phyloP scores from a whole-genome alignment of 2,888 invertebrate species.

The Clusia tigrina region DNA sequence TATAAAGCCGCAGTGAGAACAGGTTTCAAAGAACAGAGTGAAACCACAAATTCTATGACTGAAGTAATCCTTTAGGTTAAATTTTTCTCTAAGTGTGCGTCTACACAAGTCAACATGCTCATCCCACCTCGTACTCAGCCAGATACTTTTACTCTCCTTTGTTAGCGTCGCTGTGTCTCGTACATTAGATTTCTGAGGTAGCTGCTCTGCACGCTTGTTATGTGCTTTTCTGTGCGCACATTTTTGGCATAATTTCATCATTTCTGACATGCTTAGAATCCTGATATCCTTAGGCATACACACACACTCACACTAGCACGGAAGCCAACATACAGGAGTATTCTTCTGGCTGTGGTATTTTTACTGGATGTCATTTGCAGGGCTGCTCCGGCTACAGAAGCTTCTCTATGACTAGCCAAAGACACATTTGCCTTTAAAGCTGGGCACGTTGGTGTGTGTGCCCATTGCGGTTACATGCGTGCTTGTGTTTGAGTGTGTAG shows the following conservation, averaged over 20 bases:
- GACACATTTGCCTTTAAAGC: not conserved
- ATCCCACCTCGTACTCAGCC: too few species aligned
- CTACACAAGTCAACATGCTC: too few species aligned
- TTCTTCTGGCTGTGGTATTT: too few species aligned
- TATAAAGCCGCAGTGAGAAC: too few species aligned
- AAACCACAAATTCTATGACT: too few species aligned
- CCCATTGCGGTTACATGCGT: not conserved
- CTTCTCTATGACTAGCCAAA: not conserved
- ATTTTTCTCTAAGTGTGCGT: too few species aligned
- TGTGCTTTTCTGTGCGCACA: conserved; percentile 10
- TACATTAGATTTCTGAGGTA: conserved; percentile 8
- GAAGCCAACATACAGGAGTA: not conserved
- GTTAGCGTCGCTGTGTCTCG: too few species aligned
- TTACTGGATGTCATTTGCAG: too few species aligned
- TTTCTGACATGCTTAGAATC: not conserved
- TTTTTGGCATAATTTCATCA: conserved; percentile 17
- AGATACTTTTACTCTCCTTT: too few species aligned
- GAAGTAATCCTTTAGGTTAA: too few species aligned
- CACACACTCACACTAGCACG: not conserved
- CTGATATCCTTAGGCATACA: not conserved
- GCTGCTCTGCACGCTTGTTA: conserved; percentile 2
- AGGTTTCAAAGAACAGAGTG: too few species aligned
- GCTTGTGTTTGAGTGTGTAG: not conserved
- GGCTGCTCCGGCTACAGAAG: too few species aligned
- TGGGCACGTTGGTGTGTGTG: not conserved